Base-by-base conservation (phyloP, 2,113 vertebrate genomes). In the Rhinoderma darwinii region DNA sequence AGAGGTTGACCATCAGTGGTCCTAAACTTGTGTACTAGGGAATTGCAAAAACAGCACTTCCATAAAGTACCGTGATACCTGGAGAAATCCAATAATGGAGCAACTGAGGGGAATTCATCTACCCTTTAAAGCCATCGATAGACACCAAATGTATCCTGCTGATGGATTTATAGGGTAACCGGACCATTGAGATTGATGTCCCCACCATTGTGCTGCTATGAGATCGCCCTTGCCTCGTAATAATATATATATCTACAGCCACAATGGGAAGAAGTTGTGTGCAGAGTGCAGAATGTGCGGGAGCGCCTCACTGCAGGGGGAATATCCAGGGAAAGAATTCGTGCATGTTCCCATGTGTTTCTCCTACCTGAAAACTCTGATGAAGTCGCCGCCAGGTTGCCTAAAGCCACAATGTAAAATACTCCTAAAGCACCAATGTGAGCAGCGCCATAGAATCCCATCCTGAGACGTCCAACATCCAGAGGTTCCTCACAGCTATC, bases 311-410 rank as follows among this genome's bases (percentile, higher is more conserved):
- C 43, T 14, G 17, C 14, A 32, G 32, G 18, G 51, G 7, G 30
- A 56, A 18, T 5, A 18, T 17, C 12, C 25, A 9, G 7, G 44
- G 39, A 27, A 27, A 37, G 41, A 47, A 56, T 4, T 18, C 25
- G 9, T 43, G n/a, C 37, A 63, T 22, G 11, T 81, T 81, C 27
- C 44, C 15, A 78, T 54, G n/a, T 27, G 47, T 50, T n/a, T 86
- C 75, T 86, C 93, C 86, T 92, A 97, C 96, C 96, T 96, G 96
- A 94, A 72, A 96, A 94, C 88, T 96, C 95, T 0, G 96, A 90
- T 39, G 96, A 95, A 88, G 93, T 93, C 84, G 88, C 88, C 54
- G 93, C 90, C 91, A 94, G 91, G 89, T 94, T 94, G 91, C 94
- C 89, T 90, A 93, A 91, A 91, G 91, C 91, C 89, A 90, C 81